These are phyloP conservation scores for Liolophura sinensis DNA, from an alignment of 1,140 invertebrate species.

Conservation along the genomic window DNA sequence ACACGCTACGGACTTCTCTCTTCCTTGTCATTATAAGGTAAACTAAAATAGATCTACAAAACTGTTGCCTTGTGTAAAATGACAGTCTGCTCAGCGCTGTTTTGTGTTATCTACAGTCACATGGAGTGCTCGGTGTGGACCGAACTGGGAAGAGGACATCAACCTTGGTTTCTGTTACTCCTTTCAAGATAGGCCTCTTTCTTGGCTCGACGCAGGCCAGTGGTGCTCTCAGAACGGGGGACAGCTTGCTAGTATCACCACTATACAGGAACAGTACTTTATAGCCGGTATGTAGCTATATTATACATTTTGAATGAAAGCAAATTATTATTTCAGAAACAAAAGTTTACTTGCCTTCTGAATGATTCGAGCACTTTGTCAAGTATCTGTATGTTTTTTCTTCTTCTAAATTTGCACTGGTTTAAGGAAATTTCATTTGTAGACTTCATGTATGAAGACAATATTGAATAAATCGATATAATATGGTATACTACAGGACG, in stretches of 20 bases:
- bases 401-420: too few relatives aligned
- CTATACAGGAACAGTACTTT: conserved; percentile 34
- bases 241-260: conserved; percentile 30
- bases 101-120: conserved; percentile 19
- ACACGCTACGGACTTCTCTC: too few relatives aligned
- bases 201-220: conserved; percentile 26
- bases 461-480: too few relatives aligned
- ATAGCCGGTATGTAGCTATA: conserved; percentile 6
- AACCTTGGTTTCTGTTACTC: conserved; percentile 36
- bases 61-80: conserved; percentile 6
- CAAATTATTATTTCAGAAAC: too few relatives aligned
- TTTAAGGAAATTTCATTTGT: too few relatives aligned
- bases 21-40: too few relatives aligned
- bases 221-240: conserved; percentile 31
- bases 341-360: conserved; percentile 4
- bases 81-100: neutral
- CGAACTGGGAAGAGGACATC: neutral
- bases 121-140: conserved; percentile 22
- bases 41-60: neutral
- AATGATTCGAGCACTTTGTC: too few relatives aligned
- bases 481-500: too few relatives aligned
- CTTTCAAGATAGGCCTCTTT: conserved; percentile 21
- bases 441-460: too few relatives aligned
- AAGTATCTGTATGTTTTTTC: too few relatives aligned
- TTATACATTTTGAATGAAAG: too few relatives aligned